Evolutionary conservation across 2,797 vertebrate species (phyloP).

Genomic region (Sternarchorhynchus goeldii): DNA sequence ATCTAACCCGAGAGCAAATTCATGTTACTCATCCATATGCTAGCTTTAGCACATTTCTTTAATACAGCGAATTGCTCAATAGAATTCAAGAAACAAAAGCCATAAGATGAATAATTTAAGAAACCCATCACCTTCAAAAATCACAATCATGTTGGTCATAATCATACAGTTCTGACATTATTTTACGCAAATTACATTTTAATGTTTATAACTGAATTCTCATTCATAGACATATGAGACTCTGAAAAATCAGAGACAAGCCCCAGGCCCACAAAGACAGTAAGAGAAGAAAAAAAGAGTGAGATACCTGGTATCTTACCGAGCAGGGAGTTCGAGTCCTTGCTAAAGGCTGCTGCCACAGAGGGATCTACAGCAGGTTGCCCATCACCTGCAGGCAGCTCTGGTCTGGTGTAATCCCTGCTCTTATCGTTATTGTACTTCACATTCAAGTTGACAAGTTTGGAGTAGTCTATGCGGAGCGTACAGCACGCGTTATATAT

Average conservation of each 20-base stretch:
- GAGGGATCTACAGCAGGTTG: conserved; percentile 88
- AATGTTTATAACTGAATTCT: too few species aligned
- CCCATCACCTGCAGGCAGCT: conserved; percentile 94
- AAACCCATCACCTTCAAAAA: not conserved
- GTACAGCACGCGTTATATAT: conserved; percentile 99
- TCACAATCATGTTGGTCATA: not conserved
- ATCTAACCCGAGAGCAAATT: conserved; percentile 36
- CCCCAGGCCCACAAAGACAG: conserved; percentile 6
- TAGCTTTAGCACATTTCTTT: too few species aligned
- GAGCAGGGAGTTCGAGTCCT: conserved; percentile 94
- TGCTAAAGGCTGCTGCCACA: conserved; percentile 89
- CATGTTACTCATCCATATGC: conserved; percentile 17
- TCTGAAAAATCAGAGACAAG: not conserved
- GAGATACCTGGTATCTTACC: conserved; percentile 86
- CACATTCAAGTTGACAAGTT: conserved; percentile 96
- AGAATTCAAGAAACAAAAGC: too few species aligned
- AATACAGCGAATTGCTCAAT: too few species aligned
- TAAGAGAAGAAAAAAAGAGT: conserved; percentile 57
- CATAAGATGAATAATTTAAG: not conserved
- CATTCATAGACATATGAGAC: too few species aligned
- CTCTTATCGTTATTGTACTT: conserved; percentile 99
- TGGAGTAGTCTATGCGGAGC: conserved; percentile 96
- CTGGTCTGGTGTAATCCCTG: conserved; percentile 94
- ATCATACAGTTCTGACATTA: too few species aligned
- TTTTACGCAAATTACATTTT: too few species aligned